These are phyloP conservation scores for Yponomeuta plumbellus DNA, from an alignment of 2,888 invertebrate genomes.

Conservation along the genomic window DNA sequence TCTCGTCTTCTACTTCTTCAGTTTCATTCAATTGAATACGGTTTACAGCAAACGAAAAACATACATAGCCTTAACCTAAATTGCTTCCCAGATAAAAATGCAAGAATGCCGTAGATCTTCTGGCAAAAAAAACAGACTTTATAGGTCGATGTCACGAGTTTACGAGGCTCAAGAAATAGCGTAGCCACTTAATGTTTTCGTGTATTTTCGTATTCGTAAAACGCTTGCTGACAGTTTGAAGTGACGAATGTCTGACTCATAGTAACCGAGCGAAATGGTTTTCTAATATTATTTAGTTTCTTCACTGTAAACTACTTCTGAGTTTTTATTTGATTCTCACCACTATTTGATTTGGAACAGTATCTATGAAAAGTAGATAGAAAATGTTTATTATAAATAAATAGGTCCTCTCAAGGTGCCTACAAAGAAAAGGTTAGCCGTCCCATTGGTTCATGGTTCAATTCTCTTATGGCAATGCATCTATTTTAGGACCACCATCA, in stretches of 20 bases:
- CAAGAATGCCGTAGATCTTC: slow-evolving; percentile 28
- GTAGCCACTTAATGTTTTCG: slow-evolving; percentile 31
- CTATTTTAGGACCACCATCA: slow-evolving; percentile 31
- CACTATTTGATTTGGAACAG: no score
- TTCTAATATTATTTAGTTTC: not conserved
- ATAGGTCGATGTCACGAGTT: slow-evolving; percentile 46
- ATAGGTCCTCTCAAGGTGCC: not conserved
- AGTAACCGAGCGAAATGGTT: not conserved
- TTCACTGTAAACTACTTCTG: not conserved
- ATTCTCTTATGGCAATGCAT: slow-evolving; percentile 27
- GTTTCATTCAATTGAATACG: no score
- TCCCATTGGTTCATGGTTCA: slow-evolving; percentile 29
- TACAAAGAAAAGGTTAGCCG: not conserved
- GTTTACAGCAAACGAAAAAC: no score
- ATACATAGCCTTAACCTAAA: slow-evolving; percentile 50
- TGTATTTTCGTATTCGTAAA: slow-evolving; percentile 32
- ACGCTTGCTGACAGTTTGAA: slow-evolving; percentile 12
- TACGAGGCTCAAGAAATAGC: slow-evolving; percentile 37
- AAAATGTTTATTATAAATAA: not conserved
- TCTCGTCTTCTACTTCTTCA: no score
- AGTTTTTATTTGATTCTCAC: no score
- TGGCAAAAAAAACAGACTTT: slow-evolving; percentile 41
- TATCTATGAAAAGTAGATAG: no score
- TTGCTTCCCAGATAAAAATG: slow-evolving; percentile 34
- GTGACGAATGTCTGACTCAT: slow-evolving; percentile 13